Conservation (phyloP, 2,113 vertebrate species). For the Gadus chalcogrammus region DNA sequence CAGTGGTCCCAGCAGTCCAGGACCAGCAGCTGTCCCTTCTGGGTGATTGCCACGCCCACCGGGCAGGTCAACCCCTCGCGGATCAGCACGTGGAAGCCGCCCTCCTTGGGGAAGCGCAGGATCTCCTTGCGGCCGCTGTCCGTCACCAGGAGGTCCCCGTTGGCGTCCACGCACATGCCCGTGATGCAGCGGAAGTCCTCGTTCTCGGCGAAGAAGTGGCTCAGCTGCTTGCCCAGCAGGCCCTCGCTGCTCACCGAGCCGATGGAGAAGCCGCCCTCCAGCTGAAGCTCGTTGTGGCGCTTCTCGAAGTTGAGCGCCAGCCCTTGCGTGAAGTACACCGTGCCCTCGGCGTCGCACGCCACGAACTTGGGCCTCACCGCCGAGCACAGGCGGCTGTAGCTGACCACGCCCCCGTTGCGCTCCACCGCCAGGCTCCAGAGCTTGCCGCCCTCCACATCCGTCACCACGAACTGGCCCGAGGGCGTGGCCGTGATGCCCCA, state of each 20-base stretch:
- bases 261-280: slow-evolving; percentile 95
- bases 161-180: slow-evolving; percentile 93
- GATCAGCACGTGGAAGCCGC: slow-evolving; percentile 88
- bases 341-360: slow-evolving; percentile 89
- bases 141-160: slow-evolving; percentile 91
- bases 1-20: slow-evolving; percentile 98
- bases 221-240: slow-evolving; percentile 92
- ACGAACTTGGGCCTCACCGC: slow-evolving; percentile 95
- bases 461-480: slow-evolving; percentile 92
- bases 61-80: slow-evolving; percentile 91
- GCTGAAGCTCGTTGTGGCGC: slow-evolving; percentile 89
- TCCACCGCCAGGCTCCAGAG: slow-evolving; percentile 95
- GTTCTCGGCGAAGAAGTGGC: slow-evolving; percentile 93
- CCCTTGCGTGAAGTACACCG: slow-evolving; percentile 94
- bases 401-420: slow-evolving; percentile 86
- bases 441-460: slow-evolving; percentile 93
- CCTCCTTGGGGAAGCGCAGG: slow-evolving; percentile 93
- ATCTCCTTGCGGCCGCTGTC: slow-evolving; percentile 95
- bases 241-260: slow-evolving; percentile 87
- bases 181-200: slow-evolving; percentile 99
- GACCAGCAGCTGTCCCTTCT: slow-evolving; percentile 93
- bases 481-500: slow-evolving; percentile 95
- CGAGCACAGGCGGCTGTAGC: slow-evolving; percentile 89
- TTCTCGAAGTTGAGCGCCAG: slow-evolving; percentile 93
- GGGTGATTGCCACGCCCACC: slow-evolving; percentile 88